phyloP scores from a whole-genome alignment of 2,797 vertebrate species.

The Semaprochilodus insignis region DNA sequence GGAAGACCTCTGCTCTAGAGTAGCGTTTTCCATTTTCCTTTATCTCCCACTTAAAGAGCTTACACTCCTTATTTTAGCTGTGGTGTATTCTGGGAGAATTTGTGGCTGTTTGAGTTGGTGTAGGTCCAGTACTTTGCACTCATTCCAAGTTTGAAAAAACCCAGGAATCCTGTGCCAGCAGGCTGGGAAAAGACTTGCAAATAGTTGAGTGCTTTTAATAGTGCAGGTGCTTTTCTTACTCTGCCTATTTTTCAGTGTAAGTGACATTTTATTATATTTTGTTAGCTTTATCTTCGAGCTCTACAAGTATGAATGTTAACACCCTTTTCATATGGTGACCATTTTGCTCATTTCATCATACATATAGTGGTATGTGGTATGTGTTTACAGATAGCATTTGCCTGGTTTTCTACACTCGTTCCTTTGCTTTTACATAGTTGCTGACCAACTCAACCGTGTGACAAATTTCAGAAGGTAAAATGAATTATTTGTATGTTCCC shows the following conservation, averaged over 20 bases:
- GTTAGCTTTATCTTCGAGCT: not conserved
- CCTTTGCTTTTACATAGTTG: not conserved
- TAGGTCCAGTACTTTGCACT: constrained; percentile 11
- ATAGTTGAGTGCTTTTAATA: constrained; percentile 9
- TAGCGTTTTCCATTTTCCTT: not conserved
- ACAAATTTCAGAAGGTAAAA: too few species aligned
- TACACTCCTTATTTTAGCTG: constrained; percentile 4
- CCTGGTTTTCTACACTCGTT: too few species aligned
- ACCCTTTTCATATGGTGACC: not conserved
- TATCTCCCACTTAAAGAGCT: not conserved
- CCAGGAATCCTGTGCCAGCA: constrained; percentile 21
- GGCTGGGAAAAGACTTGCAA: not conserved
- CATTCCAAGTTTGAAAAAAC: constrained; percentile 20
- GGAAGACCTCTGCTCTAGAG: not conserved
- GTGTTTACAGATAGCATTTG: not conserved
- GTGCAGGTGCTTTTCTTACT: constrained; percentile 7
- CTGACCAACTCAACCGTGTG: not conserved
- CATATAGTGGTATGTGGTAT: not conserved
- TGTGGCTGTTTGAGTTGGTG: not conserved
- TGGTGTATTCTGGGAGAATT: not conserved
- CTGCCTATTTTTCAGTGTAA: not conserved
- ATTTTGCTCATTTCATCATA: not conserved
- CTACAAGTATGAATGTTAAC: not conserved
- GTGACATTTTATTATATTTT: not conserved
- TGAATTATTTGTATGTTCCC: too few species aligned